Conservation (phyloP, 2,113 vertebrate species). For the Eidolon helvum region DNA sequence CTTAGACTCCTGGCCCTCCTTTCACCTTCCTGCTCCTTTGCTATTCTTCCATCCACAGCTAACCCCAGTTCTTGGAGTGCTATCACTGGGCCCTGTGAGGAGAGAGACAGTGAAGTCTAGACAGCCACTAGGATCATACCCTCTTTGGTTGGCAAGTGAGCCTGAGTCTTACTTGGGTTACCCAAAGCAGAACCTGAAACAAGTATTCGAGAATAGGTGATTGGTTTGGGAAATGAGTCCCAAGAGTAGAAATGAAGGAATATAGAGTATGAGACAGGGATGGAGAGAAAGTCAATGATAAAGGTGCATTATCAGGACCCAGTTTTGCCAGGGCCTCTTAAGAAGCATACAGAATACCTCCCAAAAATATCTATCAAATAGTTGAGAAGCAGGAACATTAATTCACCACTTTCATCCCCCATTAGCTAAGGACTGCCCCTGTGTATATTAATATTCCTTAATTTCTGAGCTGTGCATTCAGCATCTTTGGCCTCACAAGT, state of each 20-base stretch:
- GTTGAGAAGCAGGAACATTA: background rate
- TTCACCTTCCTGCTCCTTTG: background rate
- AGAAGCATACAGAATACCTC: background rate
- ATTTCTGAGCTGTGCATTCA: background rate
- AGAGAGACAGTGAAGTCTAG: background rate
- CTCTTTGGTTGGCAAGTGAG: background rate
- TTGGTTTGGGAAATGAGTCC: background rate
- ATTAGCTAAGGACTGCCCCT: background rate
- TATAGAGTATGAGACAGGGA: background rate
- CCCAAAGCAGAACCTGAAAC: background rate
- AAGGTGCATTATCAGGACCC: background rate
- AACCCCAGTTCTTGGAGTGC: background rate
- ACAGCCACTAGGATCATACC: background rate
- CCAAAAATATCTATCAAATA: background rate
- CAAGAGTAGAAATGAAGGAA: background rate
- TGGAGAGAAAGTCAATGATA: background rate
- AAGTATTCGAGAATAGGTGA: background rate
- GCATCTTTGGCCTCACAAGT: background rate
- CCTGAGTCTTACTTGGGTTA: background rate
- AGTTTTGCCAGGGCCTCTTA: background rate
- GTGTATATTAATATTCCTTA: background rate
- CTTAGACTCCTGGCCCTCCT: background rate
- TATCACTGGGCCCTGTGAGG: background rate
- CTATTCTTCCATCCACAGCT: background rate
- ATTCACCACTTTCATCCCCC: background rate